Conservation (phyloP, 1,140 invertebrate species). For the Aricia agestis region DNA sequence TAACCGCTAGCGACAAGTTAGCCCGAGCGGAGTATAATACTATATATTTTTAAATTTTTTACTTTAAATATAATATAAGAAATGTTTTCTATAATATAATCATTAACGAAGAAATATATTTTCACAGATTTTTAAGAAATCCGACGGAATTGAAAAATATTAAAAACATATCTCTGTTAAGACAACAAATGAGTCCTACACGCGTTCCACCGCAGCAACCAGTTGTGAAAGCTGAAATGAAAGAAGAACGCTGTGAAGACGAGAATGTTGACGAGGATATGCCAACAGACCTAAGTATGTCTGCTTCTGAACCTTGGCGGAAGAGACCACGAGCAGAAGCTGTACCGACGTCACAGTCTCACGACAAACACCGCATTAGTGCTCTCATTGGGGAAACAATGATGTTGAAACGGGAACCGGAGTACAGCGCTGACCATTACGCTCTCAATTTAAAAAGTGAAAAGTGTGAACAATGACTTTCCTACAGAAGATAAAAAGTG, state of each 20-base stretch:
- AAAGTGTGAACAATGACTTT: constrained; percentile 74
- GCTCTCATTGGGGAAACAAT: constrained; percentile 71
- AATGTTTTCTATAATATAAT: too few species aligned
- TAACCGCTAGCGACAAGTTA: too few species aligned
- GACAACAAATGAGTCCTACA: constrained; percentile 89
- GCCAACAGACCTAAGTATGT: constrained; percentile 81
- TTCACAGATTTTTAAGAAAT: constrained; percentile 88
- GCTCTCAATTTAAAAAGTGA: constrained; percentile 74
- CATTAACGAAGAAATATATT: constrained; percentile 20
- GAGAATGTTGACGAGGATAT: constrained; percentile 78
- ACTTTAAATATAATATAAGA: too few species aligned
- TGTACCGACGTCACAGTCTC: constrained; percentile 36
- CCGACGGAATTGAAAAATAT: constrained; percentile 94
- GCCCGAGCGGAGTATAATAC: too few species aligned
- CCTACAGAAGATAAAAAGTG: constrained; percentile 41
- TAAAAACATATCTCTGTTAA: constrained; percentile 91
- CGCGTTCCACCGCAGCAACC: constrained; percentile 58
- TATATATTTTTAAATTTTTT: too few species aligned
- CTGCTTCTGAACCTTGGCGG: constrained; percentile 69
- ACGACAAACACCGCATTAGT: constrained; percentile 74
- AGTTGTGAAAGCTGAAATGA: constrained; percentile 75
- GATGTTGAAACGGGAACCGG: constrained; percentile 67
- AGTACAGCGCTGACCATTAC: constrained; percentile 64
- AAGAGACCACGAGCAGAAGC: constrained; percentile 65
- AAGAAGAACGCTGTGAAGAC: constrained; percentile 76